Percentiles rank a stretch among this genome's conserved stretches.
Evolutionary conservation across 2,113 vertebrate genomes (phyloP).

Genomic region (Ceyx margarethae): DNA sequence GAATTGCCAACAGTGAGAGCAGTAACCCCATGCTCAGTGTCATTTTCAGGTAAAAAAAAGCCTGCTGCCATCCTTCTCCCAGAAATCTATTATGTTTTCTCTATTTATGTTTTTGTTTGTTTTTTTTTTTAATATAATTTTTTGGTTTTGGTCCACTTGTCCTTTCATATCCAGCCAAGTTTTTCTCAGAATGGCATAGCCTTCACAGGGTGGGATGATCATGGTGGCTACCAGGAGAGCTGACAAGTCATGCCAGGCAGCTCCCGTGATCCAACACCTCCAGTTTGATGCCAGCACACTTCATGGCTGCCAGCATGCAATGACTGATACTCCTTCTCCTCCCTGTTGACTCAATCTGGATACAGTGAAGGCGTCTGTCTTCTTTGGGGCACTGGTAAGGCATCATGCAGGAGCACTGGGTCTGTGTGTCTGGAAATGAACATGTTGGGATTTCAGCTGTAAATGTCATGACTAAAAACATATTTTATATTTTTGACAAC

Average conservation of each 20-base stretch:
- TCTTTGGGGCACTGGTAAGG: constrained; percentile 70
- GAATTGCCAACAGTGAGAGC: background rate
- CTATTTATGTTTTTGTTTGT: background rate
- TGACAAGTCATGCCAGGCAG: constrained; percentile 30
- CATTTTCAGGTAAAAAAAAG: background rate
- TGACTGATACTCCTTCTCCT: constrained; percentile 50
- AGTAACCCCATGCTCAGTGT: background rate
- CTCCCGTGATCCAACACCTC: constrained; percentile 53
- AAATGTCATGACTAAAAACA: background rate
- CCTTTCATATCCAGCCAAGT: background rate
- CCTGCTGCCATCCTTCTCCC: background rate
- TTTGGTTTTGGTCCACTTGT: background rate
- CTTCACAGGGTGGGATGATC: accelerated
- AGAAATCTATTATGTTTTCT: background rate
- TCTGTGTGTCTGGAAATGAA: constrained; percentile 27
- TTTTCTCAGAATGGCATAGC: background rate
- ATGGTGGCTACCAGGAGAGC: background rate
- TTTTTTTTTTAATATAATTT: background rate
- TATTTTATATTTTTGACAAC: background rate
- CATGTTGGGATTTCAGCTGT: background rate
- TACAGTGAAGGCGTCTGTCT: constrained; percentile 56
- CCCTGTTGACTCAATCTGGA: background rate
- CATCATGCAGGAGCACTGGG: constrained; percentile 71
- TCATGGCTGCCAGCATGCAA: constrained; percentile 72
- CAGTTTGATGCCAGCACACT: constrained; percentile 64